These are phyloP conservation scores for Lepilemur septentrionalis DNA, from an alignment of 2,797 vertebrate genomes.

Conservation along the genomic window DNA sequence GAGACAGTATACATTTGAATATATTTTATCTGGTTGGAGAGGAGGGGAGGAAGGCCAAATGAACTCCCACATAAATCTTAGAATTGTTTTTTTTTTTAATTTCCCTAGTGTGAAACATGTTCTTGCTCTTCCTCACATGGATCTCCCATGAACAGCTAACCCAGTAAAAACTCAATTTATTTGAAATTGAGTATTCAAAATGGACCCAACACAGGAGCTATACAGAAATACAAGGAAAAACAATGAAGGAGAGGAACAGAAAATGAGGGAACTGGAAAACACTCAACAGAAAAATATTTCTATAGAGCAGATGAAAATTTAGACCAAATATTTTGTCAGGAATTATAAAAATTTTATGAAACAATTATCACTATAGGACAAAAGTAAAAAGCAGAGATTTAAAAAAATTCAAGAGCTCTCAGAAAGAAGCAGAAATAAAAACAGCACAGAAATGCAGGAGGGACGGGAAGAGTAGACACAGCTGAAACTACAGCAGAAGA, in stretches of 20 bases:
- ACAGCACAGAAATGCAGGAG: neutral
- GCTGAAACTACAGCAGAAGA: neutral
- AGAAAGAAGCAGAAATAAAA: neutral
- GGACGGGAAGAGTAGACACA: neutral
- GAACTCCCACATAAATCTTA: neutral
- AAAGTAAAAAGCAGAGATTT: neutral
- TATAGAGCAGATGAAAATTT: neutral
- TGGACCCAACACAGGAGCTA: neutral
- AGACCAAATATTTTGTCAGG: neutral
- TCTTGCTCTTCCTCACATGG: neutral
- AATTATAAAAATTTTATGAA: neutral
- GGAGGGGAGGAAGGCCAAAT: neutral
- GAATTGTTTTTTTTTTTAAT: neutral
- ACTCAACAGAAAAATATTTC: neutral
- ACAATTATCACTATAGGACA: neutral
- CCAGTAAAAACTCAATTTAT: neutral
- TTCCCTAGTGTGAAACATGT: neutral
- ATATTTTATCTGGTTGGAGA: neutral
- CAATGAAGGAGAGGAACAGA: neutral
- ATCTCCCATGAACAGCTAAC: neutral
- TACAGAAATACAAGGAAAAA: neutral
- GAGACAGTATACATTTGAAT: neutral
- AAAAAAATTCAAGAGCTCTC: neutral
- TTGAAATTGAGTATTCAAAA: neutral
- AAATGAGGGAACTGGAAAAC: neutral